These are phyloP conservation scores for Gephyroberyx darwinii DNA, from an alignment of 2,797 vertebrate species.

Conservation along the genomic window DNA sequence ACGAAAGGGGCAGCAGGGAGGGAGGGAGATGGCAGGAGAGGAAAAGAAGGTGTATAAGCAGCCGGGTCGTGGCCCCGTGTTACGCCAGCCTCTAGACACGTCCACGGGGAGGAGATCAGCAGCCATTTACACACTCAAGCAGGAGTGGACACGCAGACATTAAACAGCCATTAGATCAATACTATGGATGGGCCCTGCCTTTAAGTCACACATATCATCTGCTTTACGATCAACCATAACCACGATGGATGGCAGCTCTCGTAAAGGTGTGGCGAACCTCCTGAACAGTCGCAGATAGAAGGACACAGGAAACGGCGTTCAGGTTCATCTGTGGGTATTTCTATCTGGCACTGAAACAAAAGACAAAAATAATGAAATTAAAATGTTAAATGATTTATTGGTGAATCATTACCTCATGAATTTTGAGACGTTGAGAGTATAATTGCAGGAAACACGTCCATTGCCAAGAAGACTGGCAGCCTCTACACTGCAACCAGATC, in stretches of 20 bases:
- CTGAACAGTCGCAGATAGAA: neutral
- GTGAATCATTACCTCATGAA: too few relatives aligned
- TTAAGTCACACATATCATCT: constrained; percentile 66
- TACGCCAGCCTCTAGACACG: constrained; percentile 51
- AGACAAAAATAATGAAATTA: neutral
- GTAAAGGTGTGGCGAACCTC: constrained; percentile 16
- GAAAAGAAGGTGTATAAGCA: constrained; percentile 38
- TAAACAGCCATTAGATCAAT: constrained; percentile 79
- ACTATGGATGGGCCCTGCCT: constrained; percentile 62
- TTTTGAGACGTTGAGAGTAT: too few relatives aligned
- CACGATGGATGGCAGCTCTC: constrained; percentile 51
- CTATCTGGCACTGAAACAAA: neutral
- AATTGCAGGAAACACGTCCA: too few relatives aligned
- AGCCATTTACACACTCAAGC: constrained; percentile 70
- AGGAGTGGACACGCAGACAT: constrained; percentile 63
- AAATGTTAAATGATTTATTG: too few relatives aligned
- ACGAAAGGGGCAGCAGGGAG: constrained; percentile 22
- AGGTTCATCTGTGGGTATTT: neutral
- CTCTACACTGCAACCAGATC: too few relatives aligned
- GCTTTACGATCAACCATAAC: constrained; percentile 73
- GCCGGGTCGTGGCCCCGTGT: constrained; percentile 67
- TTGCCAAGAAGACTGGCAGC: too few relatives aligned
- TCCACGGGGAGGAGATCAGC: constrained; percentile 71
- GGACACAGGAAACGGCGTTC: neutral
- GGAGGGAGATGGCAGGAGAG: constrained; percentile 23